These are phyloP conservation scores for Datnioides undecimradiatus DNA, from an alignment of 2,113 vertebrate genomes.

Conservation along the genomic window DNA sequence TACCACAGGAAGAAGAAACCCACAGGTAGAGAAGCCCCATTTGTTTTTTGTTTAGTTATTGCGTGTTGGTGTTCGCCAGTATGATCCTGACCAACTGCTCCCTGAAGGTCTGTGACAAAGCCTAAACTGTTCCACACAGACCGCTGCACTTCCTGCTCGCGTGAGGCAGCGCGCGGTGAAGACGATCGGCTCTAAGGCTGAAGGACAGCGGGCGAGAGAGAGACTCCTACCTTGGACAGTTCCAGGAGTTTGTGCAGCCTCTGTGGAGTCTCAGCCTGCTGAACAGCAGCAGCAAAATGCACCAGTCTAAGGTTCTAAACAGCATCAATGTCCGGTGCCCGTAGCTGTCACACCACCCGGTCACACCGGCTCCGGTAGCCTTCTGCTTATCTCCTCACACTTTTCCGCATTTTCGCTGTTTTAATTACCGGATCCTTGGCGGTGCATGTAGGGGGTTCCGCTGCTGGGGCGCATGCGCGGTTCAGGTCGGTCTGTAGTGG, in stretches of 20 bases:
- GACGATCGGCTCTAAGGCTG: not conserved
- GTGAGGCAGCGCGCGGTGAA: not conserved
- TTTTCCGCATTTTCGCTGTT: conserved; percentile 38
- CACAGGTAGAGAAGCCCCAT: no score
- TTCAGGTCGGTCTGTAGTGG: not conserved
- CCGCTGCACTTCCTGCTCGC: not conserved
- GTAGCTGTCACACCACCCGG: not conserved
- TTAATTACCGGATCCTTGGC: conserved; percentile 5
- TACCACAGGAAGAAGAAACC: no score
- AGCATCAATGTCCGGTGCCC: not conserved
- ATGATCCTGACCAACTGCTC: no score
- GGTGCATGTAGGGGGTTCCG: not conserved
- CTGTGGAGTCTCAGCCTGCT: not conserved
- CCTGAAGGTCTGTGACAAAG: no score
- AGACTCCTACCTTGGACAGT: conserved; percentile 75
- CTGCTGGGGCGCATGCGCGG: conserved; percentile 58
- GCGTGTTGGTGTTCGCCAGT: no score
- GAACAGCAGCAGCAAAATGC: not conserved
- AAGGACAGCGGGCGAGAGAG: not conserved
- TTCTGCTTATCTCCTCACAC: not conserved
- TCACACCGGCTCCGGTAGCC: not conserved
- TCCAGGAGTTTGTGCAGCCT: conserved; percentile 57
- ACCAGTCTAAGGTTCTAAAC: not conserved
- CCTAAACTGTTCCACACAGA: not conserved
- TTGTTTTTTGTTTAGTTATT: no score